These are phyloP conservation scores for Anhinga rufa DNA, from an alignment of 2,113 vertebrate species.

Conservation along the genomic window DNA sequence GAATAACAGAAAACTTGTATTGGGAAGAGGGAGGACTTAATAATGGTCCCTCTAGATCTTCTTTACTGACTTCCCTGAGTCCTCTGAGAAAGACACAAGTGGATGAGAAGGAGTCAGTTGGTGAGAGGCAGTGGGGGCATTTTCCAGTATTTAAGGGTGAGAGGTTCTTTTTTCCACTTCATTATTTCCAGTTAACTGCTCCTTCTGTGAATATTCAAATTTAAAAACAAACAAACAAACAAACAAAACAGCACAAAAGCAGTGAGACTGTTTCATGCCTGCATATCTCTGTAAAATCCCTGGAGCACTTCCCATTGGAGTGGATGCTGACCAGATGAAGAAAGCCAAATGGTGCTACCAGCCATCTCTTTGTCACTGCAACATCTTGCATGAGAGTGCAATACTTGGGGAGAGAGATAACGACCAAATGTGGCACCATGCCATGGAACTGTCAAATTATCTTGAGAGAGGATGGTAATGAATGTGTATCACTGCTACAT, in stretches of 20 bases:
- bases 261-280: background rate
- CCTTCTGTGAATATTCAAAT: background rate
- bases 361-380: background rate
- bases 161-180: background rate
- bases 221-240: background rate
- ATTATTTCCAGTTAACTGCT: background rate
- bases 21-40: background rate
- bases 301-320: background rate
- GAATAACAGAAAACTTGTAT: background rate
- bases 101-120: background rate
- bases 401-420: background rate
- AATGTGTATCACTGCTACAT: conserved; percentile 28
- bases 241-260: background rate
- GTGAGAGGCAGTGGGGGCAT: background rate
- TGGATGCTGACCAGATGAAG: background rate
- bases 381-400: background rate
- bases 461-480: background rate
- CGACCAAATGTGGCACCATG: conserved; percentile 13
- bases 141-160: background rate
- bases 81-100: background rate
- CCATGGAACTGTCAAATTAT: conserved; percentile 33
- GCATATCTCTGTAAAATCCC: background rate
- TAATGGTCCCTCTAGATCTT: background rate
- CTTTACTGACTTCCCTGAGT: background rate
- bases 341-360: background rate